A percentile compares a stretch with the other conserved stretches of the same genome.
These are phyloP conservation scores for Schizopygopsis pylzovi DNA, from an alignment of 2,797 vertebrate species.

Conservation along the genomic window DNA sequence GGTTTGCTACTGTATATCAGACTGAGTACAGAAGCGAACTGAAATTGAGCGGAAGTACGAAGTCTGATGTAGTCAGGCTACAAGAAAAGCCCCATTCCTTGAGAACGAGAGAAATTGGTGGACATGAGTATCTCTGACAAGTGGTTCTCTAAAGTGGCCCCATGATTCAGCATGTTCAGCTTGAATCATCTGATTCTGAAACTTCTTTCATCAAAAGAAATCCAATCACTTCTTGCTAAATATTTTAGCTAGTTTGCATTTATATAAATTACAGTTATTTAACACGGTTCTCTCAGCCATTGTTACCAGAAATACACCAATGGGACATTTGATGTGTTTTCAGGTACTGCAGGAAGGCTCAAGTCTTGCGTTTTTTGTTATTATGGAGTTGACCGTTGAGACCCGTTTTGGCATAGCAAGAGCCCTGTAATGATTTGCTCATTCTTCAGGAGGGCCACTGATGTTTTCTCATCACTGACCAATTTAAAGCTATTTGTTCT, in stretches of 20 bases:
- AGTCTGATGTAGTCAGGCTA: too few relatives aligned
- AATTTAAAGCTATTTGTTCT: slow-evolving; percentile 93
- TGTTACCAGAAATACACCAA: slow-evolving; percentile 60
- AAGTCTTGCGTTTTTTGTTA: neutral
- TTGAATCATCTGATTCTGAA: slow-evolving; percentile 66
- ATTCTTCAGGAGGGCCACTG: slow-evolving; percentile 87
- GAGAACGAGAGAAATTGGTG: slow-evolving; percentile 65
- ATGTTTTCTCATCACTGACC: slow-evolving; percentile 94
- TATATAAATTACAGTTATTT: slow-evolving; percentile 66
- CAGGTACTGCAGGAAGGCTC: slow-evolving; percentile 4
- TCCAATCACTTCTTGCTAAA: slow-evolving; percentile 64
- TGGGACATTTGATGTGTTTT: slow-evolving; percentile 30
- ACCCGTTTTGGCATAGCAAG: slow-evolving; percentile 78
- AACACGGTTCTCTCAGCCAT: slow-evolving; percentile 50
- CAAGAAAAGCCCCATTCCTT: slow-evolving; percentile 47
- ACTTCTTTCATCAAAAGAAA: slow-evolving; percentile 58
- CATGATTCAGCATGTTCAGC: slow-evolving; percentile 53
- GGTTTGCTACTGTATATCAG: too few relatives aligned
- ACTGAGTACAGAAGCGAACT: too few relatives aligned
- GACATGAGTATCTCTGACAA: slow-evolving; percentile 55
- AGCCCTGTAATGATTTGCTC: slow-evolving; percentile 87
- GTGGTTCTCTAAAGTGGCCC: slow-evolving; percentile 47
- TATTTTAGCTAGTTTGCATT: slow-evolving; percentile 67
- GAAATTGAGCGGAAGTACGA: too few relatives aligned
- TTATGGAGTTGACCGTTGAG: slow-evolving; percentile 62